These are phyloP conservation scores for Hemibagrus wyckioides DNA, from an alignment of 2,113 vertebrate species.

Conservation along the genomic window DNA sequence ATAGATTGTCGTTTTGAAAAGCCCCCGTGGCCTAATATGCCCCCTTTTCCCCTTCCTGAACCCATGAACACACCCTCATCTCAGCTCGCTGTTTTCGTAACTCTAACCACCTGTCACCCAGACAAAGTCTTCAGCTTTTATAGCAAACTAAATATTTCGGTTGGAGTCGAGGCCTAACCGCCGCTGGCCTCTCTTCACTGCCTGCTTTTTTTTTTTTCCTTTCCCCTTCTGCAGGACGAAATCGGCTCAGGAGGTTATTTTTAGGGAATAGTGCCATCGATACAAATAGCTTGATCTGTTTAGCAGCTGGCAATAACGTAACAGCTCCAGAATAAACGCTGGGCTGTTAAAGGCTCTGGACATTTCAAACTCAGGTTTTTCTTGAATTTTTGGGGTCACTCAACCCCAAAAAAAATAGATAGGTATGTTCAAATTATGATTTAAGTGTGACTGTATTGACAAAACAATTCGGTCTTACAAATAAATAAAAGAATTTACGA, in stretches of 20 bases:
- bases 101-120: constrained; percentile 51
- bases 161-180: constrained; percentile 37
- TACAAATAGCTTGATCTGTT: constrained; percentile 16
- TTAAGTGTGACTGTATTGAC: no score
- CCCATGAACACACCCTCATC: constrained; percentile 10
- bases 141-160: constrained; percentile 50
- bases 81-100: constrained; percentile 38
- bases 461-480: no score
- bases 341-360: background rate
- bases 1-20: constrained; percentile 45
- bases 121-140: constrained; percentile 48
- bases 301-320: constrained; percentile 37
- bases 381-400: background rate
- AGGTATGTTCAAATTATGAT: no score
- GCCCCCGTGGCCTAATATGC: constrained; percentile 33
- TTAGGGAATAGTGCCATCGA: background rate
- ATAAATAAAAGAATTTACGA: background rate
- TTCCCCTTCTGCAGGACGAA: constrained; percentile 1
- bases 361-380: no score
- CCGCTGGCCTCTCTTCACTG: constrained; percentile 5
- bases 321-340: constrained; percentile 32
- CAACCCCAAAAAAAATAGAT: background rate
- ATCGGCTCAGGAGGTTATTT: background rate
- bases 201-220: background rate
- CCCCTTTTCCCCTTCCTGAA: constrained; percentile 10